Base-by-base conservation (phyloP, 1,140 invertebrate genomes). In the Trichogramma pretiosum region DNA sequence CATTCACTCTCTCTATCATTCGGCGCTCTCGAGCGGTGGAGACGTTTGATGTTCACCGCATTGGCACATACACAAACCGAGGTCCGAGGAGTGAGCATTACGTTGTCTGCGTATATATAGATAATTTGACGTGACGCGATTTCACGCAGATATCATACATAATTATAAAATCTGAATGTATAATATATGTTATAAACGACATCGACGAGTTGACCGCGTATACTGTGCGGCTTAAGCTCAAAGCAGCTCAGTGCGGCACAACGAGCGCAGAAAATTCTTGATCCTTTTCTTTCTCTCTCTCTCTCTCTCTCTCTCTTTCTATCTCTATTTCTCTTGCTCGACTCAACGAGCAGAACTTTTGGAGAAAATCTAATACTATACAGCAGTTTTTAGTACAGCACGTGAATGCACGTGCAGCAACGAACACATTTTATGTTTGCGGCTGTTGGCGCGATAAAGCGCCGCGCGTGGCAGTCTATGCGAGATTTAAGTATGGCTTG, bases 241-340 rank as follows among this genome's bases (percentile, higher is more conserved):
- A 28, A 11, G 24, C 24, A 28, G 24, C 11, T 11, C 24, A 5
- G 5, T 11, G 24, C 5, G 24, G 11, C 24, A 11, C 24, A 11
- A 11, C 24, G 24, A 35, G 34, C 28, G 19, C 28, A 42, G 32
- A 44, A 51, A 21, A 11, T 47, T 33, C 21, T 34, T 22, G 22
- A 33, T 47, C 30, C 30, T 23, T 32, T 39, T 18, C 26, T 33
- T 17, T 32, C 10, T 35, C 52, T 53, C 19, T 32, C 28, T 49
- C 38, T 24, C 34, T 35, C 41, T 39, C 46, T 38, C 34, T 49
- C 24, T 17, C 17, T 33, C n/a, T 30, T 36, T 39, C 46, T 32
- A 14, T 30, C 14, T 5, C 11, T 17, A 17, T n/a, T 28, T 28
- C 11, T 11, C 11, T 28, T 28, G 24, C 26, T 21, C 32, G 24